These are phyloP conservation scores for Bombyx mandarina DNA, from an alignment of 1,140 invertebrate genomes.

Conservation along the genomic window DNA sequence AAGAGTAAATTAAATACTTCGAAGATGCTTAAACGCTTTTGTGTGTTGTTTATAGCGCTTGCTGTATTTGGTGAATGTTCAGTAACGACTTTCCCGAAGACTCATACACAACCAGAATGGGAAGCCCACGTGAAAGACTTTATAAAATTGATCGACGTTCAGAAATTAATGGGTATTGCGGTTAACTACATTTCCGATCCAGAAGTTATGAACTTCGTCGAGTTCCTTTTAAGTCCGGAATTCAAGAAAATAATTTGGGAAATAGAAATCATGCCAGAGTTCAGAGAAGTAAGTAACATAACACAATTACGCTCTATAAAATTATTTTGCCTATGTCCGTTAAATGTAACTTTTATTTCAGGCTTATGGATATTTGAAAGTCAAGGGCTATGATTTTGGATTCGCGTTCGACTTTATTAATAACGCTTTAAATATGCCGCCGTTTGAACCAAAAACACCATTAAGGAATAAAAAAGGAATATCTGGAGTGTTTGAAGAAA, in stretches of 20 bases:
- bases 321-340: background rate
- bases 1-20: too few species aligned
- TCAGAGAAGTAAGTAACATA: conserved; percentile 21
- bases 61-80: too few species aligned
- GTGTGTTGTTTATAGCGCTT: too few species aligned
- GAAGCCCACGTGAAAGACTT: conserved; percentile 24
- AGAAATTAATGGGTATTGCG: conserved; percentile 16
- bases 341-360: conserved; percentile 16
- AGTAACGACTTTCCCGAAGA: too few species aligned
- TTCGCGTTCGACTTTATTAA: conserved; percentile 20
- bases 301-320: background rate
- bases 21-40: too few species aligned
- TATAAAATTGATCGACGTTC: conserved; percentile 20
- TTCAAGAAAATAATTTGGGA: conserved; percentile 19
- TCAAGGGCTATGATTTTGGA: conserved; percentile 27
- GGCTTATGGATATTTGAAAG: conserved; percentile 18
- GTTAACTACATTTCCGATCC: conserved; percentile 22
- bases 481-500: conserved; percentile 21
- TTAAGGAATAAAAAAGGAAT: conserved; percentile 14
- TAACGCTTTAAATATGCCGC: conserved; percentile 19
- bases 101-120: conserved; percentile 5
- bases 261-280: conserved; percentile 23
- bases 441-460: conserved; percentile 12
- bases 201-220: conserved; percentile 25
- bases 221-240: conserved; percentile 17